A percentile compares a stretch with the other conserved stretches of the same genome.
Conservation (phyloP, 2,888 invertebrate species). For the Heliconius hortense region DNA sequence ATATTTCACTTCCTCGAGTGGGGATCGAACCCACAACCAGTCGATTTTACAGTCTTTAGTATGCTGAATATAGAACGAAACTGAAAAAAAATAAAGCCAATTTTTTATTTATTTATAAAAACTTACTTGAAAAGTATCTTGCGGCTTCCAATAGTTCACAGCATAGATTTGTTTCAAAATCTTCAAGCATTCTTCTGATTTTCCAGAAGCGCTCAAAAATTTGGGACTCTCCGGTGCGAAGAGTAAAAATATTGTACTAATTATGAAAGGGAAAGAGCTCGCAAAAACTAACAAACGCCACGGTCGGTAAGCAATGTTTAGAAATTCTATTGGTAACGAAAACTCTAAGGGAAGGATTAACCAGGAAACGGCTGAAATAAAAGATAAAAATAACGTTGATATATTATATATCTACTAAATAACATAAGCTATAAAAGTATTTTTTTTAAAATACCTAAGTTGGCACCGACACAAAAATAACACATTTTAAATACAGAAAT, state of each 20-base stretch:
- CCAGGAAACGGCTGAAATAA: slow-evolving; percentile 85
- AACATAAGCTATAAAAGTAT: no score
- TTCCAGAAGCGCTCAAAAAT: slow-evolving; percentile 85
- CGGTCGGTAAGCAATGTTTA: slow-evolving; percentile 83
- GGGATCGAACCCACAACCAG: no score
- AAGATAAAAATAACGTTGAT: not conserved
- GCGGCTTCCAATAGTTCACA: slow-evolving; percentile 56
- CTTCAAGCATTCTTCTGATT: slow-evolving; percentile 80
- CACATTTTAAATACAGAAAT: no score
- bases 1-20: no score
- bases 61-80: no score
- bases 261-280: slow-evolving; percentile 84
- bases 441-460: no score
- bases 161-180: slow-evolving; percentile 68
- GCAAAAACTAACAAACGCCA: slow-evolving; percentile 89
- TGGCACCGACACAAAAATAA: no score
- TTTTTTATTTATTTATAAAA: not conserved
- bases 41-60: no score
- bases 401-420: no score
- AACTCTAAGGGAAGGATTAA: slow-evolving; percentile 84
- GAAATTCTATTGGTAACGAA: slow-evolving; percentile 65
- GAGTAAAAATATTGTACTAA: slow-evolving; percentile 81
- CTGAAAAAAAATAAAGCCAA: not conserved
- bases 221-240: slow-evolving; percentile 90
- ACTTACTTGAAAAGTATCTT: slow-evolving; percentile 65